phyloP scores from a whole-genome alignment of 2,888 invertebrate species.

The Meganola albula region DNA sequence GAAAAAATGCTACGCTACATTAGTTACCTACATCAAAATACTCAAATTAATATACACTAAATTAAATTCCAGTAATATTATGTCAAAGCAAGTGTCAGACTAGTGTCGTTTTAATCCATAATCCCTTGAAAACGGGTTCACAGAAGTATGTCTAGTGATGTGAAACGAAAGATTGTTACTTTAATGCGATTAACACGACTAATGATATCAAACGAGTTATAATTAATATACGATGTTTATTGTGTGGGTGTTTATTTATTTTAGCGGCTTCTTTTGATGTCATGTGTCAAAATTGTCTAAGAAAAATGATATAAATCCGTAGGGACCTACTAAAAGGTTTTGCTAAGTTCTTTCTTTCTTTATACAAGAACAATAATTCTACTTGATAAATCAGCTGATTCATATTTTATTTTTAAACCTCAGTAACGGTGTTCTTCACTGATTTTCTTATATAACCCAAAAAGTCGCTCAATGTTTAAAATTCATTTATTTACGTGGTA shows the following conservation, averaged over 20 bases:
- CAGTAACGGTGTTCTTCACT: too few species aligned
- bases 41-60: slow-evolving; percentile 58
- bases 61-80: slow-evolving; percentile 56
- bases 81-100: slow-evolving; percentile 54
- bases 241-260: slow-evolving; percentile 13
- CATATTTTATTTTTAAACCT: too few species aligned
- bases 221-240: slow-evolving; percentile 27
- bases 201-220: slow-evolving; percentile 13
- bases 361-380: too few species aligned
- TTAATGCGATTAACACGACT: slow-evolving; percentile 34
- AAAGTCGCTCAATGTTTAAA: too few species aligned
- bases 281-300: too few species aligned
- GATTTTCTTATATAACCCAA: too few species aligned
- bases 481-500: too few species aligned
- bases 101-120: slow-evolving; percentile 46
- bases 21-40: slow-evolving; percentile 48
- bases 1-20: too few species aligned
- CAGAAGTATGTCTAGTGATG: slow-evolving; percentile 14
- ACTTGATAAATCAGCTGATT: too few species aligned
- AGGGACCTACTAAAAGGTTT: too few species aligned
- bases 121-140: slow-evolving; percentile 28
- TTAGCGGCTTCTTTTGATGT: slow-evolving; percentile 1
- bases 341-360: too few species aligned
- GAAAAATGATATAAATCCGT: too few species aligned
- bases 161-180: slow-evolving; percentile 20